A percentile compares a stretch with the other conserved stretches of the same genome.
Evolutionary conservation across 2,797 vertebrate species (phyloP).

Genomic region (Leptoclinus maculatus): DNA sequence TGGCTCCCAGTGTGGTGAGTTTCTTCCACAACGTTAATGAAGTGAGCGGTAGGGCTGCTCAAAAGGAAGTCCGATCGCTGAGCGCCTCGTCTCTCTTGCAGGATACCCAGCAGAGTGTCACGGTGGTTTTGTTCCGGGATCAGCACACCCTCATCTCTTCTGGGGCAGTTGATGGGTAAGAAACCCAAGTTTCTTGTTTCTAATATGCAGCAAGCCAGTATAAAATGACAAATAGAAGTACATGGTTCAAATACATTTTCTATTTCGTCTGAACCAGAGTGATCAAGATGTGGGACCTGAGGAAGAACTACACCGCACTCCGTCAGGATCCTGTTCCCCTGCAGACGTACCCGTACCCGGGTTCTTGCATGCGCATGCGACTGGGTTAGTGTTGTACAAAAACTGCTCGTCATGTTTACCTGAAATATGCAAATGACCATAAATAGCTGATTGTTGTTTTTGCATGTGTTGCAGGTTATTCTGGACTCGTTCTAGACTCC

Average conservation of each 20-base stretch:
- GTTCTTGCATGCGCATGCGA: slow-evolving; percentile 88
- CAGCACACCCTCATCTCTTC: slow-evolving; percentile 94
- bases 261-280: slow-evolving; percentile 76
- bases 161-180: slow-evolving; percentile 97
- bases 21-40: neutral
- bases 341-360: slow-evolving; percentile 91
- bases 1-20: slow-evolving; percentile 94
- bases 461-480: slow-evolving; percentile 87
- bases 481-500: slow-evolving; percentile 92
- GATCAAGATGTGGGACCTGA: slow-evolving; percentile 96
- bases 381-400: slow-evolving; percentile 84
- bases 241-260: rapidly evolving
- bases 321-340: slow-evolving; percentile 88
- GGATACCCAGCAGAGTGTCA: slow-evolving; percentile 96
- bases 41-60: neutral
- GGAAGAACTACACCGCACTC: slow-evolving; percentile 90
- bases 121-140: slow-evolving; percentile 94
- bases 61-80: neutral
- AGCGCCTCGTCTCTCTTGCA: slow-evolving; percentile 40
- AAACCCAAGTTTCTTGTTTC: neutral
- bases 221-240: neutral
- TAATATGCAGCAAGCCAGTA: neutral
- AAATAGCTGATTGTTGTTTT: neutral
- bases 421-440: neutral
- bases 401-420: neutral